Evolutionary conservation across 2,888 invertebrate species (phyloP), one percentile per base, ranked within the genome.

Genomic region (Sipha maydis): DNA sequence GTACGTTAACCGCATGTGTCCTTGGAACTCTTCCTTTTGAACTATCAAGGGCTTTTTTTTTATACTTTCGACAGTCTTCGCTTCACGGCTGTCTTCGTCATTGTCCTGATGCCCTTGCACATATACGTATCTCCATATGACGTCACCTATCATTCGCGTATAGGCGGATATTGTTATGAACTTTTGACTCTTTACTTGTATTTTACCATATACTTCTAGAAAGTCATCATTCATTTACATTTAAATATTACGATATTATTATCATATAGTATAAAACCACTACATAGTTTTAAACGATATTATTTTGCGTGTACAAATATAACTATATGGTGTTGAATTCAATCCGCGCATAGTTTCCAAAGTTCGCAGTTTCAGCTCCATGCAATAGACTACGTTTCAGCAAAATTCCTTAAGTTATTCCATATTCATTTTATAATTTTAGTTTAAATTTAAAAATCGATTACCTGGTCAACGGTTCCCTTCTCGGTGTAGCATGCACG

Each of bases 31-130:
- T 71, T 56, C 34, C 17, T 11, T 83, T 28, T 21, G 71, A 69
- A 73, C 83, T 31, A 54, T 31, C 71, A 83, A 83, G 71, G 71
- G 73, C 83, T 83, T 83, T 83, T 83, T 31, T 48, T 73, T 8
- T 54, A n/a, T 54, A 54, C 34, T 34, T 54, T 83, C 34, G 19
- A 21, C 69, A 9, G 41, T 82, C 3, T 41, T 7, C 8, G 76
- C 31, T 48, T 28, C 41, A 69, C 69, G 69, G 69, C 67, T 69
- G 41, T 69, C 48, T 69, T 69, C 69, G 28, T 7, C 82, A 69
- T 82, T 31, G 67, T 41, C 31, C 28, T 69, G 21, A 34, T 48
- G 71, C 28, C 82, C 82, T 83, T 71, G 82, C n/a, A 21, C n/a
- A 48, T 48, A 48, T 1, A 48, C 48, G 48, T 14, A 2, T 48